Evolutionary conservation across 2,113 vertebrate species (phyloP).

Genomic region (Megatriorchis doriae): DNA sequence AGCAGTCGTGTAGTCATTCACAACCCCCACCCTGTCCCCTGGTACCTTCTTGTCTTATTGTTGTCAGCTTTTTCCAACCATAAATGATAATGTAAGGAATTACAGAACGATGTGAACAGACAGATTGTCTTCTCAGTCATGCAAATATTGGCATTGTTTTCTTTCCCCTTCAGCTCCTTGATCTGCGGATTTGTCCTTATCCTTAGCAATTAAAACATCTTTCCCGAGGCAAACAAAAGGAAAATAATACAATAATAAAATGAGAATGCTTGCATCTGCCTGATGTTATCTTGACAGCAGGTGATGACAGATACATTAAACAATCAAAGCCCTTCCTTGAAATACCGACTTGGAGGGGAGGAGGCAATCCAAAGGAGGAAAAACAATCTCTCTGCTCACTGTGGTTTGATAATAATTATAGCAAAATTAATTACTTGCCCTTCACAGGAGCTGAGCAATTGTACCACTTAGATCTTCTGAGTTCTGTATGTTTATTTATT

Average conservation of each 20-base stretch:
- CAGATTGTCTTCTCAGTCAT: neutral
- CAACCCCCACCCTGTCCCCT: neutral
- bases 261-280: neutral
- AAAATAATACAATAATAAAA: constrained; percentile 9
- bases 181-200: neutral
- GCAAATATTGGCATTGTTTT: neutral
- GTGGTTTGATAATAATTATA: neutral
- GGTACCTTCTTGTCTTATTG: neutral
- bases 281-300: neutral
- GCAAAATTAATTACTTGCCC: constrained; percentile 31
- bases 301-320: constrained; percentile 36
- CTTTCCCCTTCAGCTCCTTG: neutral
- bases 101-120: neutral
- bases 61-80: neutral
- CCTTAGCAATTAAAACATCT: neutral
- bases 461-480: neutral
- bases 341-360: neutral
- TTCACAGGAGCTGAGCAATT: constrained; percentile 8
- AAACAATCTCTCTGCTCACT: neutral
- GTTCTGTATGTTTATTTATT: neutral
- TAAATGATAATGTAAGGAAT: neutral
- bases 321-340: neutral
- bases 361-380: neutral
- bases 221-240: neutral
- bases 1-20: neutral